Conservation (phyloP, 2,113 vertebrate species). For the Brachyhypopomus occidentalis region DNA sequence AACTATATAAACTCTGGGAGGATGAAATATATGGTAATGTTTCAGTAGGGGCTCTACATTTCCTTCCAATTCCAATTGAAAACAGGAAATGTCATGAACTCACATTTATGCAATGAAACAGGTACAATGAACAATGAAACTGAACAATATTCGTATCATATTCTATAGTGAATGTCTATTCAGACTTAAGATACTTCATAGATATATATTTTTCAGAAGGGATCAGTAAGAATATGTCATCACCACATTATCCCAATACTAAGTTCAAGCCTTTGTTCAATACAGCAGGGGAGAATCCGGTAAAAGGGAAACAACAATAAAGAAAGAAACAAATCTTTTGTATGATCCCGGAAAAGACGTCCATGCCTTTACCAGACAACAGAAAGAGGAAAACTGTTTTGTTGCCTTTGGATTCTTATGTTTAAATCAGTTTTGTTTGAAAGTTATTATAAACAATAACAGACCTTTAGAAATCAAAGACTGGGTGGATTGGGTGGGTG, state of each 20-base stretch:
- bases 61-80: too few species aligned
- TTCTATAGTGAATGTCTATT: too few species aligned
- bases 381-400: constrained; percentile 41
- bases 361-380: constrained; percentile 30
- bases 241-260: constrained; percentile 7
- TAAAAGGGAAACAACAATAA: constrained; percentile 33
- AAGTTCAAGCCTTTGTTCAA: constrained; percentile 42
- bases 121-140: background rate
- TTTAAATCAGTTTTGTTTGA: constrained; percentile 53
- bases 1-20: too few species aligned
- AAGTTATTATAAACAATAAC: constrained; percentile 50
- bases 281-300: constrained; percentile 46
- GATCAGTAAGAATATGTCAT: constrained; percentile 4
- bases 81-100: too few species aligned
- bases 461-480: constrained; percentile 49
- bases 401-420: constrained; percentile 26
- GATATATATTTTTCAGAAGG: background rate
- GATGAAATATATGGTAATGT: too few species aligned
- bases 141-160: background rate
- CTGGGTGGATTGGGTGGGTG: constrained; percentile 42
- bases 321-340: constrained; percentile 30
- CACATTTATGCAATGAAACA: too few species aligned
- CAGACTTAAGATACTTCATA: too few species aligned
- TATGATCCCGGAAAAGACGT: constrained; percentile 26
- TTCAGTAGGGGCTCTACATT: too few species aligned